A percentile compares a stretch with the other conserved stretches of the same genome.
Evolutionary conservation across 2,888 invertebrate species (phyloP).

Genomic region (Drosophila dives): DNA sequence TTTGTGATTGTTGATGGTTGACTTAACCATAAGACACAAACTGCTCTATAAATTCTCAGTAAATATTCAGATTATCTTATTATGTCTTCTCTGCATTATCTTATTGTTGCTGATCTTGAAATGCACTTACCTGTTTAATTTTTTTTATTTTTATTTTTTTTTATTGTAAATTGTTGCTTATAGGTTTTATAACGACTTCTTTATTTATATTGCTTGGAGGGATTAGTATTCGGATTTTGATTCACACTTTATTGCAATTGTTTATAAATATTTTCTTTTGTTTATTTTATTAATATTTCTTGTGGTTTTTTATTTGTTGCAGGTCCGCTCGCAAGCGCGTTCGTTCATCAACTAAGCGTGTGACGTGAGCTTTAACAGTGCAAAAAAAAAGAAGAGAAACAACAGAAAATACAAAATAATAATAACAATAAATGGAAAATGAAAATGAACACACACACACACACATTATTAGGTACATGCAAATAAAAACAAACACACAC

Average conservation of each 20-base stretch:
- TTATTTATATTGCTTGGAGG: background rate
- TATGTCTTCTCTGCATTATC: background rate
- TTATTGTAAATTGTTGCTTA: background rate
- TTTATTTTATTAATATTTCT: background rate
- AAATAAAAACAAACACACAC: constrained; percentile 3
- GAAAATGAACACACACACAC: constrained; percentile 24
- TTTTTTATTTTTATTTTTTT: background rate
- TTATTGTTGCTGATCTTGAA: background rate
- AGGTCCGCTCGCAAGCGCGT: constrained; percentile 57
- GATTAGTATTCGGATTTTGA: background rate
- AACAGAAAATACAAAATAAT: constrained; percentile 17
- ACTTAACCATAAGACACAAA: background rate
- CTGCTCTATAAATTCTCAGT: background rate
- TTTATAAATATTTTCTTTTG: background rate
- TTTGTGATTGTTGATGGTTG: background rate
- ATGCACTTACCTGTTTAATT: constrained; percentile 6
- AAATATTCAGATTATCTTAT: background rate
- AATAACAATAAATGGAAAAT: constrained; percentile 47
- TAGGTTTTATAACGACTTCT: background rate
- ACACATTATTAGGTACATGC: constrained; percentile 17
- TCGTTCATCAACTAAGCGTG: constrained; percentile 63
- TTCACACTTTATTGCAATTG: background rate
- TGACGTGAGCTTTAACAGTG: constrained; percentile 51
- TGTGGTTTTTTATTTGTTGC: constrained; percentile 23
- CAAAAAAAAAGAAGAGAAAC: constrained; percentile 24